Evolutionary conservation across 92 coral and sea anemone genomes (phyloP), one percentile per base, ranked within the genome.

Genomic region (Pocillopora grandis): DNA sequence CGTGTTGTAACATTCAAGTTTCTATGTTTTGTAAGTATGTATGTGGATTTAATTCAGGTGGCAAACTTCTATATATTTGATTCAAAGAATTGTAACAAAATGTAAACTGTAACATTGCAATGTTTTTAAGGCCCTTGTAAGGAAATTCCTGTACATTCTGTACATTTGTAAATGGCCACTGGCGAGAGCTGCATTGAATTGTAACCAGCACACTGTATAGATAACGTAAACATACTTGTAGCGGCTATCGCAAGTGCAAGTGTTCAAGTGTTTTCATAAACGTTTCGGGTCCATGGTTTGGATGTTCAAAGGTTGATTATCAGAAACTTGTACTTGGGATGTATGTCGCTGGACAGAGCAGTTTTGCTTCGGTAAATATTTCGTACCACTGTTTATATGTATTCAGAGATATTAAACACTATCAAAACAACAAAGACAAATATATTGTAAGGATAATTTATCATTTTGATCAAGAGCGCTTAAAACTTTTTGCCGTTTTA

Each of bases 151-250:
- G 92, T 89, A 89, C 91, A 88, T 88, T 88, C 49, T 88, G 91
- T 88, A 88, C 89, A 89, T 85, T 89, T 89, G 92, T 89, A 89
- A 89, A 89, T 84, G 84, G 78, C 59, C 86, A 31, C 23, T 64
- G 33, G 49, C 74, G 76, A 80, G 61, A 37, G 66, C 84, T 80
- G 58, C 69, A 80, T 75, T 85, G 56, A 88, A 59, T 78, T 77
- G 68, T 74, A 58, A 89, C 78, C 84, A 37, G 69, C 59, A 1
- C 37, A 75, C 83, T 85, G 86, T 85, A 76, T 71, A 84, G 56
- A 74, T 33, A 74, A 49, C 65, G 80, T 83, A 80, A 23, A 83
- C 63, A 83, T 73, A 82, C 72, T 37, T 42, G 72, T 63, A 23
- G 15, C 57, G 58, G 37, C 33, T 48, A 42, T 20, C 63, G 62